Base-by-base conservation (phyloP, 1,140 invertebrate species). In the Eriocheir sinensis region DNA sequence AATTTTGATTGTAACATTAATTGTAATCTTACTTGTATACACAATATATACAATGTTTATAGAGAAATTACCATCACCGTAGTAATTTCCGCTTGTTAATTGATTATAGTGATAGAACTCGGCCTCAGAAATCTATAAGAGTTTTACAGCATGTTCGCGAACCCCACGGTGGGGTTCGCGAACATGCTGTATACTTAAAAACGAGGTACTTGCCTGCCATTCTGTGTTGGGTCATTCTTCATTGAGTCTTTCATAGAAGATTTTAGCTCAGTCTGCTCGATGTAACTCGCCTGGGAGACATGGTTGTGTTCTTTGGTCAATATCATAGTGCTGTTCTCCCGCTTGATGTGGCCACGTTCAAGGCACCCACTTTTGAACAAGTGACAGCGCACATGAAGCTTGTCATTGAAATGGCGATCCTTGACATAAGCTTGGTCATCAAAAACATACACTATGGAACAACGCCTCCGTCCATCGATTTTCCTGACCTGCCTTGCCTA, bases 281-380 rank as follows among this genome's bases (percentile, higher is more conserved):
- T 36, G 85, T 88, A 88, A 88, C 85, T 88, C 34, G 17, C 85
- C 85, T 88, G 85, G 34, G 85, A 38, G n/a, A 34, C 85, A 88
- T 88, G 85, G 85, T 88, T 88, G 85, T 88, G 85, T 15, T 30
- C 85, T 88, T 88, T 34, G 85, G 4, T 88, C 85, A 88, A 88
- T 40, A 88, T 88, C 15, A 88, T 38, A 88, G 85, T 88, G 85
- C 85, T 88, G 85, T 88, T 88, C 85, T 88, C 85, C 85, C n/a
- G n/a, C n/a, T n/a, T n/a, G n/a, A n/a, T n/a, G n/a, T n/a, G n/a
- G n/a, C n/a, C n/a, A n/a, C n/a, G n/a, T n/a, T n/a, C n/a, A n/a
- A n/a, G n/a, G n/a, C n/a, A n/a, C n/a, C n/a, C n/a, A n/a, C n/a
- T n/a, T n/a, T n/a, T n/a, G n/a, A n/a, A n/a, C n/a, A n/a, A n/a